phyloP scores from a whole-genome alignment of 2,797 vertebrate genomes.

The Nyctibius grandis region DNA sequence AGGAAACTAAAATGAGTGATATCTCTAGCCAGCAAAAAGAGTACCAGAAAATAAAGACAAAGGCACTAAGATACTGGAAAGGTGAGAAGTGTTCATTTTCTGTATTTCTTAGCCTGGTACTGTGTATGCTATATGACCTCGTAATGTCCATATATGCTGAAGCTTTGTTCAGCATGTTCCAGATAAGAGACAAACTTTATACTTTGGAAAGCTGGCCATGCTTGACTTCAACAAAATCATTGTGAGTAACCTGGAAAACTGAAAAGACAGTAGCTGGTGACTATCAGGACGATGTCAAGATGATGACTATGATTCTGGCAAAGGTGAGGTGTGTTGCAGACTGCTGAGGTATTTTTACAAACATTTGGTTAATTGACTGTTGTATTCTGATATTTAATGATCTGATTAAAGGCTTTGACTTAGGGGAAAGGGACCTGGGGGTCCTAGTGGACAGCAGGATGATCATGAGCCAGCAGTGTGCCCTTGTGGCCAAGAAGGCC shows the following conservation, averaged over 20 bases:
- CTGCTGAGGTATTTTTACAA: neutral
- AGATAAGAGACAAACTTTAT: neutral
- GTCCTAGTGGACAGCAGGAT: too few relatives aligned
- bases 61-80: neutral
- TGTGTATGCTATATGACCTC: neutral
- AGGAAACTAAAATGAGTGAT: neutral
- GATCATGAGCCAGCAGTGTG: too few relatives aligned
- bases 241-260: neutral
- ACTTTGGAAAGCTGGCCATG: accelerated
- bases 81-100: neutral
- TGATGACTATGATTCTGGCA: neutral
- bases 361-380: neutral
- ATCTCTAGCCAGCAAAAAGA: neutral
- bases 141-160: neutral
- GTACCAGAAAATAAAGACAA: neutral
- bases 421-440: too few relatives aligned
- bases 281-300: neutral
- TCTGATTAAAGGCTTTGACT: neutral
- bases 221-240: neutral
- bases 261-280: neutral
- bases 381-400: neutral
- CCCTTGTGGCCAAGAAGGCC: too few relatives aligned
- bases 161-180: neutral
- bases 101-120: neutral
- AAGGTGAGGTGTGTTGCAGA: neutral